Conservation (phyloP, 2,113 vertebrate genomes). For the Onychostoma macrolepis region DNA sequence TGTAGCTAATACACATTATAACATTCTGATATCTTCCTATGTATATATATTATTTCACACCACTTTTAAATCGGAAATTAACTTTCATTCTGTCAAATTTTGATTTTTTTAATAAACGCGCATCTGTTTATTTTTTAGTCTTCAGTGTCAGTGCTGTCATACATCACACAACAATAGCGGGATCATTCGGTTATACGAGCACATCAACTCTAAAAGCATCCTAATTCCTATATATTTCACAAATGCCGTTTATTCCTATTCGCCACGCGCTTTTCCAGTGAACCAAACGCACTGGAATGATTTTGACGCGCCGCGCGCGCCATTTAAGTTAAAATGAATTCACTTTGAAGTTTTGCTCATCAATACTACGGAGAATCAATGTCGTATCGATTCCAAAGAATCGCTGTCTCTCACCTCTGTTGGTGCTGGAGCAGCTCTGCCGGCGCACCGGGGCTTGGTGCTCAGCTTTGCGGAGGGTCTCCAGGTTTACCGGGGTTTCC, state of each 20-base stretch:
- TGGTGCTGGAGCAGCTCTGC: conserved; percentile 89
- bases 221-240: not conserved
- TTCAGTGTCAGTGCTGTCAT: conserved; percentile 29
- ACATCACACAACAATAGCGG: conserved; percentile 32
- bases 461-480: conserved; percentile 88
- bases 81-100: not conserved
- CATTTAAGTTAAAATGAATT: conserved; percentile 61
- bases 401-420: conserved; percentile 81
- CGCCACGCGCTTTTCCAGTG: not conserved
- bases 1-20: not conserved
- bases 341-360: conserved; percentile 74
- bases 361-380: conserved; percentile 43
- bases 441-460: conserved; percentile 86
- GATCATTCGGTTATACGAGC: conserved; percentile 19
- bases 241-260: not conserved
- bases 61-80: not conserved
- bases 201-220: conserved; percentile 24
- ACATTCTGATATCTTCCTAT: not conserved
- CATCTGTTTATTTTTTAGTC: not conserved
- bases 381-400: conserved; percentile 41
- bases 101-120: conserved; percentile 45
- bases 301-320: conserved; percentile 30
- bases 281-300: not conserved
- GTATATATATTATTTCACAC: not conserved
- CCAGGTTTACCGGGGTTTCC: conserved; percentile 88